Evolutionary conservation across 2,113 vertebrate species (phyloP).

Genomic region (Cathartes aura): DNA sequence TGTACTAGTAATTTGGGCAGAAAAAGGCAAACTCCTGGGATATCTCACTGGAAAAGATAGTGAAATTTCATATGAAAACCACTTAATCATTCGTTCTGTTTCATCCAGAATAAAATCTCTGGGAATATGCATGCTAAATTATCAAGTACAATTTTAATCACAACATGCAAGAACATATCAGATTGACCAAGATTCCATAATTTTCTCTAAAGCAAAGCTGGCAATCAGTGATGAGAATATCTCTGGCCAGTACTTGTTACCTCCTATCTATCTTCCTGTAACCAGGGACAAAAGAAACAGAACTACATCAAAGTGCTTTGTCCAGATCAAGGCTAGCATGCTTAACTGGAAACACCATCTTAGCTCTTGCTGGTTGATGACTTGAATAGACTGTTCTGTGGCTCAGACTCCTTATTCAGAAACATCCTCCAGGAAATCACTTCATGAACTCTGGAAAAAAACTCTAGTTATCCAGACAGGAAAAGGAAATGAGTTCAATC

Average conservation of each 20-base stretch:
- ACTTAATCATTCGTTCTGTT: background rate
- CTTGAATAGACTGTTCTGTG: background rate
- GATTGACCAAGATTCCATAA: background rate
- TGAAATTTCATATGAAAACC: background rate
- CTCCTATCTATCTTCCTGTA: background rate
- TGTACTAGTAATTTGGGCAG: background rate
- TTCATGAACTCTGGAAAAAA: background rate
- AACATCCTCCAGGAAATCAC: background rate
- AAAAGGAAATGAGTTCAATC: background rate
- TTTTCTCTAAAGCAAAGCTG: background rate
- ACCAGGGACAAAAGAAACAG: background rate
- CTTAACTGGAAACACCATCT: background rate
- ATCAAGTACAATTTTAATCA: background rate
- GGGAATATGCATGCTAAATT: background rate
- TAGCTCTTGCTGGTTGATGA: background rate
- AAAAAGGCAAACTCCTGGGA: background rate
- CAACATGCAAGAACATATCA: background rate
- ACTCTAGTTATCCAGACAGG: background rate
- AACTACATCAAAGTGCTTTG: background rate
- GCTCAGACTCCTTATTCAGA: background rate
- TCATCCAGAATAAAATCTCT: background rate
- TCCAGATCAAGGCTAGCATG: background rate
- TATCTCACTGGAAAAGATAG: background rate
- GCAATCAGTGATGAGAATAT: background rate
- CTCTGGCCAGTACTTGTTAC: background rate